Evolutionary conservation across 2,113 vertebrate species (phyloP).

Genomic region (Australoheros scitulus): DNA sequence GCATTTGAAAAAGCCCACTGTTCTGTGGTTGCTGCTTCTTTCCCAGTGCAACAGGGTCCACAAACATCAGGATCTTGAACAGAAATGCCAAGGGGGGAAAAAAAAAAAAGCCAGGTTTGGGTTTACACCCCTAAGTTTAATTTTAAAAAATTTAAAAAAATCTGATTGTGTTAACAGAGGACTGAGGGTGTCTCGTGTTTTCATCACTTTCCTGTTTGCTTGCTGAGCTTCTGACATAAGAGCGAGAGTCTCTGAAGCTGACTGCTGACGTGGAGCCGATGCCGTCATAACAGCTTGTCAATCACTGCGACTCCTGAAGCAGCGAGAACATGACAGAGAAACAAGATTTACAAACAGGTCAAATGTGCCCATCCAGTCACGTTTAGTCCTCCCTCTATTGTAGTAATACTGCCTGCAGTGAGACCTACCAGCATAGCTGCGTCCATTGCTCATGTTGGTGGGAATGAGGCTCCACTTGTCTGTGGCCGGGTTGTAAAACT

Average conservation of each 20-base stretch:
- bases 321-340: not conserved
- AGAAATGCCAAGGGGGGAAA: not conserved
- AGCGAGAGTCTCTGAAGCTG: not conserved
- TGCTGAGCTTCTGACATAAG: constrained; percentile 12
- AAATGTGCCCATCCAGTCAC: not conserved
- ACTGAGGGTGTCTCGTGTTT: not conserved
- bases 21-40: constrained; percentile 4
- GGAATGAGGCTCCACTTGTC: constrained; percentile 96
- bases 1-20: not conserved
- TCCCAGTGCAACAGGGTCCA: constrained; percentile 31
- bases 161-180: not conserved
- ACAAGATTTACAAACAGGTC: not conserved
- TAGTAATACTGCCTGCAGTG: not conserved
- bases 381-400: not conserved
- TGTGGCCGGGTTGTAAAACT: constrained; percentile 91
- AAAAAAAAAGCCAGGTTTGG: not conserved
- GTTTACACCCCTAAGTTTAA: not conserved
- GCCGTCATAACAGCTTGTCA: constrained; percentile 89
- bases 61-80: not conserved
- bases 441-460: constrained; percentile 95
- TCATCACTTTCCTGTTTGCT: not conserved
- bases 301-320: constrained; percentile 93
- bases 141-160: not conserved
- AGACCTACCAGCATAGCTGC: constrained; percentile 91
- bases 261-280: not conserved